These are phyloP conservation scores for Chouioia cunea DNA, from an alignment of 2,888 invertebrate species.

Conservation along the genomic window DNA sequence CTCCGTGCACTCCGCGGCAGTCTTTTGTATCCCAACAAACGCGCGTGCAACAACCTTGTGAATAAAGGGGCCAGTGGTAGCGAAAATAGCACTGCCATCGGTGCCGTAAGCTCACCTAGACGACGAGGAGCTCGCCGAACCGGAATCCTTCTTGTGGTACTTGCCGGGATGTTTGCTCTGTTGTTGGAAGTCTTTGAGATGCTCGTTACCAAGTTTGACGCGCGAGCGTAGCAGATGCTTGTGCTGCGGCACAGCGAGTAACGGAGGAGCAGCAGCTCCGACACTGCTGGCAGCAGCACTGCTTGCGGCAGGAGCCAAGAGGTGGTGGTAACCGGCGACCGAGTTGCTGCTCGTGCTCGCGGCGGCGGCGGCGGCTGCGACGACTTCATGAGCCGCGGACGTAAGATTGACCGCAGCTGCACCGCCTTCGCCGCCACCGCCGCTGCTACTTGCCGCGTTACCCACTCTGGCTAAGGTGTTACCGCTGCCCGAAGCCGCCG, in stretches of 20 bases:
- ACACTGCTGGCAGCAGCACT: conserved; percentile 45
- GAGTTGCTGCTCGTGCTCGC: conserved; percentile 44
- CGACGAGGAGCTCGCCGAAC: conserved; percentile 79
- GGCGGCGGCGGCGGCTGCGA: conserved; percentile 49
- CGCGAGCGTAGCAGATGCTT: conserved; percentile 65
- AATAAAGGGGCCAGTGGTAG: background rate
- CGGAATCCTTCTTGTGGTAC: conserved; percentile 64
- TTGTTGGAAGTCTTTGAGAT: conserved; percentile 57
- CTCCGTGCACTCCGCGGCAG: too few species aligned
- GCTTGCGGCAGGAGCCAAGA: conserved; percentile 7
- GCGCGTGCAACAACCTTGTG: background rate
- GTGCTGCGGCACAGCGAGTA: conserved; percentile 57
- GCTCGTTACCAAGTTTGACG: conserved; percentile 61
- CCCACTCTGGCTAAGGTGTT: conserved; percentile 63
- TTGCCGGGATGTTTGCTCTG: conserved; percentile 58
- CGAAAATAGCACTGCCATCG: background rate
- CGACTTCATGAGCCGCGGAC: conserved; percentile 26
- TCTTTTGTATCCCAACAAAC: too few species aligned
- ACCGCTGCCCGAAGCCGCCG: conserved; percentile 51
- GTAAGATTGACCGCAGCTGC: background rate
- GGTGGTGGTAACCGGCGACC: background rate
- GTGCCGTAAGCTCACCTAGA: conserved; percentile 68
- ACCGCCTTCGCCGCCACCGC: conserved; percentile 55
- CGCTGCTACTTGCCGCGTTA: conserved; percentile 67
- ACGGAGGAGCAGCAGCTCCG: too few species aligned